A percentile compares a stretch with the other conserved stretches of the same genome.
Evolutionary conservation across 2,113 vertebrate genomes (phyloP).

Genomic region (Catagonus wagneri): DNA sequence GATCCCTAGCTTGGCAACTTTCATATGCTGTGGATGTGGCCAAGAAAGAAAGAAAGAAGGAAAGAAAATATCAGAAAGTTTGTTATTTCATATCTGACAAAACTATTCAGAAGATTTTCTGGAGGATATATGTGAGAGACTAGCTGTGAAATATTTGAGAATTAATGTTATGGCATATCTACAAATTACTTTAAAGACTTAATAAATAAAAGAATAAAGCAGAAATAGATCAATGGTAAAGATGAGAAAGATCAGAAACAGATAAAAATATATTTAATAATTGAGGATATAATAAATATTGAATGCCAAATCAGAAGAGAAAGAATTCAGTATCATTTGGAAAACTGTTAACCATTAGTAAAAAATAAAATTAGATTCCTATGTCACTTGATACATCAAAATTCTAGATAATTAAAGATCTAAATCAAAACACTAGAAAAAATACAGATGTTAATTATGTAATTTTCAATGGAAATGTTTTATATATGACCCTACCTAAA

Average conservation of each 20-base stretch:
- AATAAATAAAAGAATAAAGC: conserved; percentile 29
- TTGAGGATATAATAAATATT: conserved; percentile 46
- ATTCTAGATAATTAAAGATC: neutral
- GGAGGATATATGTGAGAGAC: neutral
- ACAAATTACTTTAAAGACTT: conserved; percentile 44
- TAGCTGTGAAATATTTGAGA: conserved; percentile 3
- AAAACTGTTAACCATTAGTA: neutral
- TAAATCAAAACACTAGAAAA: neutral
- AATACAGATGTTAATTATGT: neutral
- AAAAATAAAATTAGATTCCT: conserved; percentile 15
- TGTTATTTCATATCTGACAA: neutral
- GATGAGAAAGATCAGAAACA: conserved; percentile 5
- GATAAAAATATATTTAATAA: conserved; percentile 46
- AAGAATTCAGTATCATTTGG: neutral
- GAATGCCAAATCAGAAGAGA: neutral
- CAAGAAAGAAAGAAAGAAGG: no score
- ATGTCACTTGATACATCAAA: neutral
- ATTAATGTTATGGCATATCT: neutral
- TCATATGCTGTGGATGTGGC: no score
- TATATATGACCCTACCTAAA: neutral
- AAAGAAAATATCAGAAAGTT: neutral
- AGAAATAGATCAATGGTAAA: conserved; percentile 43
- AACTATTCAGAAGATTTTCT: neutral
- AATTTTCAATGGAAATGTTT: neutral
- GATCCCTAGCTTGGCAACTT: no score